phyloP scores from a whole-genome alignment of 1,140 invertebrate species.

The Ceratina australensis region DNA sequence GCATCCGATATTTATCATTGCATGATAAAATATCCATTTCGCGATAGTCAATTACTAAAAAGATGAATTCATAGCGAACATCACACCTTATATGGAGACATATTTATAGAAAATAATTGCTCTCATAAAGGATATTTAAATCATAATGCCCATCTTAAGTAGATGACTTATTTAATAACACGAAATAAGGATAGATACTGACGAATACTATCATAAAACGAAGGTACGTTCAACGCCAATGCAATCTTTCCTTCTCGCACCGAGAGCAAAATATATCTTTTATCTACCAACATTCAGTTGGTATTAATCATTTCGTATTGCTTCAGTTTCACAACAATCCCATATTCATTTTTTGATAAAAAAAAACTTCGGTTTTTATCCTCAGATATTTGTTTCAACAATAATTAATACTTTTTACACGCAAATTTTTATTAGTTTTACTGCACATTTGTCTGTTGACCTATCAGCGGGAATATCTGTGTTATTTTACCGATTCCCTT shows the following conservation, averaged over 20 bases:
- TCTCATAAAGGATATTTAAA: constrained; percentile 1
- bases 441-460: constrained; percentile 63
- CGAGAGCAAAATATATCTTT: constrained; percentile 12
- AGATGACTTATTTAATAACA: constrained; percentile 8
- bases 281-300: background rate
- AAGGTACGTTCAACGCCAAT: background rate
- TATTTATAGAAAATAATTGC: constrained; percentile 30
- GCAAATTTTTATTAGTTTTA: constrained; percentile 8
- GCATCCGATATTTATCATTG: background rate
- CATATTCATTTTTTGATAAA: background rate
- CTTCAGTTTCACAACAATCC: constrained; percentile 5
- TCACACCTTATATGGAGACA: background rate
- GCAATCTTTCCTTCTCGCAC: background rate
- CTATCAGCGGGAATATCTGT: constrained; percentile 86
- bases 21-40: constrained; percentile 24
- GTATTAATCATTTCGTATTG: background rate
- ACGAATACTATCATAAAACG: constrained; percentile 14
- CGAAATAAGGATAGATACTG: background rate
- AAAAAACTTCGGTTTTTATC: background rate
- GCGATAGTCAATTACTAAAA: background rate
- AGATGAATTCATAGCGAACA: background rate
- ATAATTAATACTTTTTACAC: constrained; percentile 32
- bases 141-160: background rate
- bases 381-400: background rate
- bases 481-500: constrained; percentile 95